Conservation (phyloP, 2,888 invertebrate genomes). For the Luperina nickerlii region DNA sequence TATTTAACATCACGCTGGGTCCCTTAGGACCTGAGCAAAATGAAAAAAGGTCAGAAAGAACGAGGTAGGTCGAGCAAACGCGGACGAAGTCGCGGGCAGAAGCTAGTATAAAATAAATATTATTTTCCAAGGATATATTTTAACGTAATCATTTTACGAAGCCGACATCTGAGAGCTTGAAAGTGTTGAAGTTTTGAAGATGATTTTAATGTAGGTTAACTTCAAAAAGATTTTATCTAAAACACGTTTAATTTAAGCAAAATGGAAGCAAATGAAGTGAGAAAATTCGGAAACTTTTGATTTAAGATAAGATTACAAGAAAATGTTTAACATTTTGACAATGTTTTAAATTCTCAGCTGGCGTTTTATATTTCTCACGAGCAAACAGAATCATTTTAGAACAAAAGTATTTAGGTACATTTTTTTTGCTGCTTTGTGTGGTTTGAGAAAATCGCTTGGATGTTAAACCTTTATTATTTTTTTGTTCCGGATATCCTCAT, state of each 20-base stretch:
- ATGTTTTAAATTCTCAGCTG: constrained; percentile 11
- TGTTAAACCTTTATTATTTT: neutral
- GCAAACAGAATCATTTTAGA: constrained; percentile 1
- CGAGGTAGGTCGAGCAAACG: no score
- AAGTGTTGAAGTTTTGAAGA: constrained; percentile 42
- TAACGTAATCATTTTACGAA: constrained; percentile 3
- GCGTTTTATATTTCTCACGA: constrained; percentile 17
- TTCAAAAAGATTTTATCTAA: constrained; percentile 49
- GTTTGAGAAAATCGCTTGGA: neutral
- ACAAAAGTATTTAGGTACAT: neutral
- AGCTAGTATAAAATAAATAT: constrained; percentile 4
- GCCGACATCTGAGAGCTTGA: constrained; percentile 9
- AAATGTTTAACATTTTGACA: constrained; percentile 29
- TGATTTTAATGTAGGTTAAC: constrained; percentile 36
- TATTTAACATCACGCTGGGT: no score
- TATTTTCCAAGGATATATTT: neutral
- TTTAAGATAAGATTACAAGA: constrained; percentile 41
- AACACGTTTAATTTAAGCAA: constrained; percentile 33
- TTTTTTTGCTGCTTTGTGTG: neutral
- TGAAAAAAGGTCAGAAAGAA: no score
- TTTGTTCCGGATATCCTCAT: no score
- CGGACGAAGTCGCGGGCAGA: no score
- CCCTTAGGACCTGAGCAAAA: no score
- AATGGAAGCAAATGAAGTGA: constrained; percentile 53
- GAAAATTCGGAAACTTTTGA: constrained; percentile 44